Conservation (phyloP, 2,888 invertebrate genomes). For the Drosophila austrosaltans region DNA sequence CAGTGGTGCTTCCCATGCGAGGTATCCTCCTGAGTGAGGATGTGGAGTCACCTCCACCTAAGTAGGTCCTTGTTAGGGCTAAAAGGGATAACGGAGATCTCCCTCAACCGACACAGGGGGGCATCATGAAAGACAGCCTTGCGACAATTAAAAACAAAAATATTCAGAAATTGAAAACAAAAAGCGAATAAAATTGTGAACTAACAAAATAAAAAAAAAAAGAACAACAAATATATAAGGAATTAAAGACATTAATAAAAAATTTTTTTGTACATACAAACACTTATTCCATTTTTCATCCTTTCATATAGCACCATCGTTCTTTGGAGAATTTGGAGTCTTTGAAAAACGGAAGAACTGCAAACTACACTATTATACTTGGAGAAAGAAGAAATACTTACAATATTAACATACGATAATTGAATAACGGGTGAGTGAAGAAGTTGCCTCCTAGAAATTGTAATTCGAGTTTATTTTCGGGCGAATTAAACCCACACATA, state of each 20-base stretch:
- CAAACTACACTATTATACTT: neutral
- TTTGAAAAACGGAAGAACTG: neutral
- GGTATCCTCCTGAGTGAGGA: constrained; percentile 1
- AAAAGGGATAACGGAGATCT: too few species aligned
- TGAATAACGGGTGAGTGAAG: neutral
- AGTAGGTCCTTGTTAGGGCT: neutral
- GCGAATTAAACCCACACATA: neutral
- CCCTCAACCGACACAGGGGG: too few species aligned
- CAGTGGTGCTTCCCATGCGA: neutral
- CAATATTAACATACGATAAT: neutral
- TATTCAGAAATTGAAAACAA: neutral
- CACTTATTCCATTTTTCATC: neutral
- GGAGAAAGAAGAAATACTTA: neutral
- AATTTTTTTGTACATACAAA: neutral
- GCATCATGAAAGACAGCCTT: too few species aligned
- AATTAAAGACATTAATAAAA: neutral
- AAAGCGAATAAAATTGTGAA: neutral
- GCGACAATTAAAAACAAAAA: neutral
- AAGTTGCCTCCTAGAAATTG: neutral
- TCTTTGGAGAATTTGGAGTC: neutral
- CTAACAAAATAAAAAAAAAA: neutral
- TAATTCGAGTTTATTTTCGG: neutral
- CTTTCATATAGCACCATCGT: neutral
- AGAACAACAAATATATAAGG: neutral
- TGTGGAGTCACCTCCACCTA: neutral